phyloP scores from a whole-genome alignment of 2,797 vertebrate species.

The Eulemur albifrons region DNA sequence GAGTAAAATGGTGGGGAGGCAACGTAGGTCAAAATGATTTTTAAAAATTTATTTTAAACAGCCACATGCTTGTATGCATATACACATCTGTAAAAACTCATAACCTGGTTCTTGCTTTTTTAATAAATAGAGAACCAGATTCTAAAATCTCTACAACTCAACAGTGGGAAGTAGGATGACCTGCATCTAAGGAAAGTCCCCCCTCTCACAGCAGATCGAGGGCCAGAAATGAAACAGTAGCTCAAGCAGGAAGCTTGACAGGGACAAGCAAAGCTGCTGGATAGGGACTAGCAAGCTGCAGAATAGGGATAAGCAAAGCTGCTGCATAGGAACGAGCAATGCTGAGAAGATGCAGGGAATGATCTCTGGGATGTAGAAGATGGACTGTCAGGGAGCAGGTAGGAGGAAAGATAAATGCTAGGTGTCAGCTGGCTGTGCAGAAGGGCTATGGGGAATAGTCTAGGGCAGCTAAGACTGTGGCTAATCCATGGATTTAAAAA shows the following conservation, averaged over 20 bases:
- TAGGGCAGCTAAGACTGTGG: neutral
- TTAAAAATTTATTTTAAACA: constrained; percentile 38
- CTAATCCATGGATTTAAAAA: neutral
- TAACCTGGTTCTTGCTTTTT: neutral
- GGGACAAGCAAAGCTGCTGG: too few relatives aligned
- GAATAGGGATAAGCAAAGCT: neutral
- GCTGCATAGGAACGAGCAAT: neutral
- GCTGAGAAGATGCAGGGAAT: neutral
- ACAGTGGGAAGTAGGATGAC: neutral
- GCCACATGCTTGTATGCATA: neutral
- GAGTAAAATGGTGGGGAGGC: neutral
- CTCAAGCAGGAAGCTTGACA: neutral
- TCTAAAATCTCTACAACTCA: neutral
- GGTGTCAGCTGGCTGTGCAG: neutral
- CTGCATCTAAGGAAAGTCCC: neutral
- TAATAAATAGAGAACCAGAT: neutral
- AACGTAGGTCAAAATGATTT: neutral
- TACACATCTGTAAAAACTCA: neutral
- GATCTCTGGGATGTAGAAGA: neutral
- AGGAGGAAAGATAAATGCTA: neutral
- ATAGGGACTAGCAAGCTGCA: neutral
- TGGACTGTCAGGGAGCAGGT: neutral
- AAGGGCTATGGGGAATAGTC: neutral
- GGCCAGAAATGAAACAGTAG: neutral
- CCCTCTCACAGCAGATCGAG: neutral